phyloP scores from a whole-genome alignment of 2,113 vertebrate genomes.

The Glareola pratincola region DNA sequence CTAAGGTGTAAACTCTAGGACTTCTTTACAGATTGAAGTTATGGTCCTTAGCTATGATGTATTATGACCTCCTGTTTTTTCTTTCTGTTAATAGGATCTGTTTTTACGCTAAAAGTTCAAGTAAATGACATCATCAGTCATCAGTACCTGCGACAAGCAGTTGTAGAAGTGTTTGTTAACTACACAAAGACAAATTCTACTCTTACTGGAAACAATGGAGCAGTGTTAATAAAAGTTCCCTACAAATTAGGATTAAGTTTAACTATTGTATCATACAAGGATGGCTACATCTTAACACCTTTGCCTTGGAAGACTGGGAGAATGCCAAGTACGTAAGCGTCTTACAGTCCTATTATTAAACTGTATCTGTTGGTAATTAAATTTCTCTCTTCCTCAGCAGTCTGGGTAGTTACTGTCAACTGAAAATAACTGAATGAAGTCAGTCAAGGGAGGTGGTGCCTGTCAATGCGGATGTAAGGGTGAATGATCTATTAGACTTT shows the following conservation, averaged over 20 bases:
- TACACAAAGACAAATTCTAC: constrained; percentile 81
- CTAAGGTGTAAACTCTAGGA: not conserved
- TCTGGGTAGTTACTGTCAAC: not conserved
- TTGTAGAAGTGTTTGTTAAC: constrained; percentile 87
- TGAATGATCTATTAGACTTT: not conserved
- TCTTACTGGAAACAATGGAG: constrained; percentile 77
- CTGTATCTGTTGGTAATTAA: not conserved
- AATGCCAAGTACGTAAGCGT: constrained; percentile 83
- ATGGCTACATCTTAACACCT: constrained; percentile 85
- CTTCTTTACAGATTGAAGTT: not conserved
- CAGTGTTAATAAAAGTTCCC: constrained; percentile 81
- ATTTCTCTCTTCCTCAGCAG: not conserved
- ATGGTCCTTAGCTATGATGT: not conserved
- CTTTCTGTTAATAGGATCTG: constrained; percentile 68
- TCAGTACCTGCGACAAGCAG: constrained; percentile 79
- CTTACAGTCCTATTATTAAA: constrained; percentile 9
- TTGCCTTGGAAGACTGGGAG: constrained; percentile 88
- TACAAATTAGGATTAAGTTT: constrained; percentile 82
- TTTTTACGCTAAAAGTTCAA: constrained; percentile 87
- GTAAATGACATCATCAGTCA: constrained; percentile 88
- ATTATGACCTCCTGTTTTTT: not conserved
- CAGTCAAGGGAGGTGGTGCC: not conserved
- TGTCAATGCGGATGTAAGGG: not conserved
- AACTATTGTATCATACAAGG: constrained; percentile 84
- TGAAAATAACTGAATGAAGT: not conserved